Percentiles rank a stretch among this genome's conserved stretches.
Conservation (phyloP, 2,797 vertebrate genomes). For the Phrynocephalus vlangalii region DNA sequence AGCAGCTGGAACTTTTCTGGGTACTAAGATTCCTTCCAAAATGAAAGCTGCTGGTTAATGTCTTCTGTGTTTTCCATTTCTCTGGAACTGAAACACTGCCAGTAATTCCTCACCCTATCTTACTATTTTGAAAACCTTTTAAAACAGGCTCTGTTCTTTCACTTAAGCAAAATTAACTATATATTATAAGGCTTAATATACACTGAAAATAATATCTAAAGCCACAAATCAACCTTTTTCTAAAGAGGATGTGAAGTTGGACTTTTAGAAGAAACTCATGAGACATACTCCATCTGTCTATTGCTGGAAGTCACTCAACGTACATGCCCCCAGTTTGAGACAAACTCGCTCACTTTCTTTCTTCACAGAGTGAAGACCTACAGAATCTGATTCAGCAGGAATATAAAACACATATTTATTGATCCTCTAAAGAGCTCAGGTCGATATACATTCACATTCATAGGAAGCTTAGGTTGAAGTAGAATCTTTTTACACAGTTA, state of each 20-base stretch:
- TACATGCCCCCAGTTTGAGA: neutral
- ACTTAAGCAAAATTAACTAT: constrained; percentile 18
- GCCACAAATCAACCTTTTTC: constrained; percentile 37
- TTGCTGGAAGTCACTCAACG: neutral
- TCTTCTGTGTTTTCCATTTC: constrained; percentile 7
- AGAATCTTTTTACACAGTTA: neutral
- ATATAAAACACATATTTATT: neutral
- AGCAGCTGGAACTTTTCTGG: constrained; percentile 16
- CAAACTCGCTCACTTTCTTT: neutral
- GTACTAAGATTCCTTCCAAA: constrained; percentile 20
- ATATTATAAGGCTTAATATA: constrained; percentile 30
- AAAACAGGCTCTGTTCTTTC: constrained; percentile 7
- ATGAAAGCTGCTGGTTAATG: constrained; percentile 32
- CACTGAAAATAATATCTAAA: constrained; percentile 19
- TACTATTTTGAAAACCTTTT: constrained; percentile 30
- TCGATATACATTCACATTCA: neutral
- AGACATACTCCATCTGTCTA: constrained; percentile 15
- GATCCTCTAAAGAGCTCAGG: neutral
- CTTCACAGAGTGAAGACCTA: neutral
- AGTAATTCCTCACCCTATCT: constrained; percentile 13
- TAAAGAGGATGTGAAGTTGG: constrained; percentile 1
- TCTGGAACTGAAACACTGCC: constrained; percentile 25
- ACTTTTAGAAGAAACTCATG: constrained; percentile 15
- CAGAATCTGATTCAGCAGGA: neutral
- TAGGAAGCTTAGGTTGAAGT: neutral